Evolutionary conservation across 2,797 vertebrate species (phyloP).

Genomic region (Falco naumanni): DNA sequence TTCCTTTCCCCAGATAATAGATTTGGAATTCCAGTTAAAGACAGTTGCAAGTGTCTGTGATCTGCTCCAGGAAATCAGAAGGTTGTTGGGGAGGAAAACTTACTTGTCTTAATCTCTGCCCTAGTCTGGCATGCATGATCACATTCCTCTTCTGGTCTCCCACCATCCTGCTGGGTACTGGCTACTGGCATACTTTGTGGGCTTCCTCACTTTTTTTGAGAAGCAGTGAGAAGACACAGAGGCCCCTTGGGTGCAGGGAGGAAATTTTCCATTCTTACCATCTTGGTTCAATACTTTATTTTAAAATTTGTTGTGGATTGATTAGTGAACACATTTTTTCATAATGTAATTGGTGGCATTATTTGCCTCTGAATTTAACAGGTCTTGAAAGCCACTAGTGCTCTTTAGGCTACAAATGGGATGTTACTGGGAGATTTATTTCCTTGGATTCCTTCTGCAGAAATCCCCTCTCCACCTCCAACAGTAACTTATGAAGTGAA

Average conservation of each 20-base stretch:
- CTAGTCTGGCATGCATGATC: fast-evolving
- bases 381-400: neutral
- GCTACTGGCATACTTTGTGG: neutral
- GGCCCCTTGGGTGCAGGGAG: neutral
- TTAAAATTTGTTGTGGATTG: neutral
- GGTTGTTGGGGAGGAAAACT: neutral
- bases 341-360: neutral
- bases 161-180: neutral
- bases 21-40: neutral
- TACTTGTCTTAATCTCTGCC: neutral
- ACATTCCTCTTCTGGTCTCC: neutral
- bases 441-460: neutral
- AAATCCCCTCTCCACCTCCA: neutral
- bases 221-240: neutral
- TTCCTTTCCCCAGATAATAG: neutral
- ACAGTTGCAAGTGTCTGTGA: neutral
- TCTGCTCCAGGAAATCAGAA: neutral
- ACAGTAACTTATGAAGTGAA: neutral
- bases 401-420: neutral
- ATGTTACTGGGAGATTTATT: neutral
- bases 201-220: neutral
- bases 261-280: neutral
- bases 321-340: neutral
- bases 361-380: neutral
- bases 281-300: neutral